These are phyloP conservation scores for Aphaenogaster ashmeadi DNA, from an alignment of 1,140 invertebrate genomes.

Conservation along the genomic window DNA sequence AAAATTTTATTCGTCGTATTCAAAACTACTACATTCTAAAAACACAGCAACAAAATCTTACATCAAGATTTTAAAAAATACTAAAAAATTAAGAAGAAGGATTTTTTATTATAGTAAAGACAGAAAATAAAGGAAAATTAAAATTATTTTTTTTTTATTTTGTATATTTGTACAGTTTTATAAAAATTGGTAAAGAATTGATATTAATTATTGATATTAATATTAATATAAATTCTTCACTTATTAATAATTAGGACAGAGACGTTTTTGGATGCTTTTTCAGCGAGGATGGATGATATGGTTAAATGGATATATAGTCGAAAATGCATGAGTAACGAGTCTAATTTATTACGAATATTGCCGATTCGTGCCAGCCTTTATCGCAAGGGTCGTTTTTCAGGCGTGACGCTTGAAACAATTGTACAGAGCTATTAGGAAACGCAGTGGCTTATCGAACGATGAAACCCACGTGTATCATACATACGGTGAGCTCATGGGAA, in stretches of 20 bases:
- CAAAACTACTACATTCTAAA: too few species aligned
- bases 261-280: neutral
- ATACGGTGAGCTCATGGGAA: neutral
- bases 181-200: neutral
- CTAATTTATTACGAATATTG: neutral
- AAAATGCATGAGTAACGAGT: constrained; percentile 3
- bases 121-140: neutral
- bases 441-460: neutral
- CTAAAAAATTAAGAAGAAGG: neutral
- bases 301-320: neutral
- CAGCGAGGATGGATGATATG: too few species aligned
- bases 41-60: too few species aligned
- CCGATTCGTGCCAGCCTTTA: neutral
- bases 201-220: constrained; percentile 3
- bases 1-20: too few species aligned
- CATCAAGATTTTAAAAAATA: neutral
- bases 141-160: neutral
- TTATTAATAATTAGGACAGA: neutral
- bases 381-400: constrained; percentile 7
- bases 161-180: neutral
- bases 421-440: constrained; percentile 13
- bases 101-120: neutral
- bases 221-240: too few species aligned
- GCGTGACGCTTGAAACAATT: constrained; percentile 4
- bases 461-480: constrained; percentile 5